A percentile compares a stretch with the other conserved stretches of the same genome.
These are phyloP conservation scores for Lagodon rhomboides DNA, from an alignment of 2,797 vertebrate species.

Conservation along the genomic window DNA sequence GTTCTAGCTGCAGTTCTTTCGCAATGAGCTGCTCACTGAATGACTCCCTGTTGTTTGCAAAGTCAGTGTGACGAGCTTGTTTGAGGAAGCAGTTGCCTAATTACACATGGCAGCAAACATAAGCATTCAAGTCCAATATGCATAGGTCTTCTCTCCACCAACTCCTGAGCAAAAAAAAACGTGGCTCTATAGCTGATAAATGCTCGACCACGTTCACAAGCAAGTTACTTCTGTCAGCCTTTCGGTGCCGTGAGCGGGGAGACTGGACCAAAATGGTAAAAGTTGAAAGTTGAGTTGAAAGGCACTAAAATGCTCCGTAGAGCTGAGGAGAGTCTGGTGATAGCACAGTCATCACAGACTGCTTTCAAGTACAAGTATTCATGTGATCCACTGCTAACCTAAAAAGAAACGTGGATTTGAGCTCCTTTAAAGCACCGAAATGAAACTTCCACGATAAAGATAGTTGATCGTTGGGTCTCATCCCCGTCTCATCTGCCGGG, in stretches of 20 bases:
- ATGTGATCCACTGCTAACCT: not conserved
- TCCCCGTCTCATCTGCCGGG: too few species aligned
- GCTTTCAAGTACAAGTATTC: not conserved
- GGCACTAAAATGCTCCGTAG: not conserved
- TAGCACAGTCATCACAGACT: too few species aligned
- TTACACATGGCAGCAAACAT: not conserved
- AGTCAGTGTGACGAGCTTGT: not conserved
- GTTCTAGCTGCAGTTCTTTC: not conserved
- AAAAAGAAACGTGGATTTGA: conserved; percentile 6
- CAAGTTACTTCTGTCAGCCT: not conserved
- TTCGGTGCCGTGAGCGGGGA: not conserved
- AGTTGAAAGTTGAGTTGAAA: not conserved
- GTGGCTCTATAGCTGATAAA: not conserved
- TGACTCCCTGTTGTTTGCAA: not conserved
- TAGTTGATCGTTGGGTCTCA: too few species aligned
- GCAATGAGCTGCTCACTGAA: not conserved
- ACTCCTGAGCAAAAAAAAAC: too few species aligned
- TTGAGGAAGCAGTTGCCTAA: not conserved
- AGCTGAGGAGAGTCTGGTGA: not conserved
- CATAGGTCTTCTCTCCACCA: too few species aligned
- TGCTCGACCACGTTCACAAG: not conserved
- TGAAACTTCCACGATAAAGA: too few species aligned
- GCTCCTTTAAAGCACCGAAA: not conserved
- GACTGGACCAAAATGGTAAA: not conserved
- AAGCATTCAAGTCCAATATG: not conserved